Evolutionary conservation across 1,140 invertebrate genomes (phyloP), one percentile per base, ranked within the genome.

Genomic region (Drosophila lowei): DNA sequence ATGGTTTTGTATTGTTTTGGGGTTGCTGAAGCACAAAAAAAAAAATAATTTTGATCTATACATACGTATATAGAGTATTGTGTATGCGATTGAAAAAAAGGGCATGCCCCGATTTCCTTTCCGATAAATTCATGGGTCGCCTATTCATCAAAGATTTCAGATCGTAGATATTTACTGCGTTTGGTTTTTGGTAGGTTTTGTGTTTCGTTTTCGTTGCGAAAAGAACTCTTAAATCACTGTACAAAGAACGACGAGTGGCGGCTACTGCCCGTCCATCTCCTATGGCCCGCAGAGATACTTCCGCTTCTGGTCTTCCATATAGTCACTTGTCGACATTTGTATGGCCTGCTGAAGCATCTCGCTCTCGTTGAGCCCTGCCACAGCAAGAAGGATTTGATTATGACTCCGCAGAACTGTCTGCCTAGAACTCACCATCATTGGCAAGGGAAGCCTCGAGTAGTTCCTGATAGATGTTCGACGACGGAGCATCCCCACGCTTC

Each of bases 311-410:
- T 91, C 77, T 47, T 91, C 89, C 41, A 91, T 90, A 59, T 90
- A 91, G 38, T 91, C 90, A 7, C 86, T 80, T 30, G 90, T 90
- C 9, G 91, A 91, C 79, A 91, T 85, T 68, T 90, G 90, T 47
- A 91, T 90, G 25, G 90, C 91, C 25, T 85, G 90, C 50, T 91
- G 81, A 13, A 91, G 72, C 91, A 91, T 91, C 52, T 91, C 90
- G 53, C 74, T 75, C 57, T 91, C 91, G 52, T 76, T 90, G 18
- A 72, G 50, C 34, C 84, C 90, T 91, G 30, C 2, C 8, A 66
- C 43, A 9, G 46, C n/a, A 58, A 46, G 7, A n/a, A 25, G 6
- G 6, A 52, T 30, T 11, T 6, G 8, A 38, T 38, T 38, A 38
- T 38, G 34, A 38, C 34, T 13, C 11, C 7, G 5, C 2, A 49